These are phyloP conservation scores for Acanthisitta chloris DNA, from an alignment of 2,113 vertebrate species.

Conservation along the genomic window DNA sequence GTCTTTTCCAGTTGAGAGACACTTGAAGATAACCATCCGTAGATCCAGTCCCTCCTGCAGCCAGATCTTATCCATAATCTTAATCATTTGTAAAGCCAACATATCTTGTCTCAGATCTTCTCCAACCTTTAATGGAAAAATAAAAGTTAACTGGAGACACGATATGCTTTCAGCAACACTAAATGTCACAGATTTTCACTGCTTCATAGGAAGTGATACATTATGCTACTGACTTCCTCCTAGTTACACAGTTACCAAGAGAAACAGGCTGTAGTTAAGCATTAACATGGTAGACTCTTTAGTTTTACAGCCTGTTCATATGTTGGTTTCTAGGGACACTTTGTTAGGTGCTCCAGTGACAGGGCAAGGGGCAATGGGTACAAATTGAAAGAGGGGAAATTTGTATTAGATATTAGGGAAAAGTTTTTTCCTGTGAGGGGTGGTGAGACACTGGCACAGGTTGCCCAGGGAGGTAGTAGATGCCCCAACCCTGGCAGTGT, in stretches of 20 bases:
- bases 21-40: slow-evolving; percentile 96
- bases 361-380: too few relatives aligned
- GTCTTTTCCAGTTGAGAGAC: slow-evolving; percentile 95
- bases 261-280: neutral
- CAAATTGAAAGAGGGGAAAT: too few relatives aligned
- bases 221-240: neutral
- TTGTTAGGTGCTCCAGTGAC: too few relatives aligned
- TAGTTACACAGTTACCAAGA: neutral
- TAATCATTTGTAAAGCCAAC: slow-evolving; percentile 98
- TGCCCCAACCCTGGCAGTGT: too few relatives aligned
- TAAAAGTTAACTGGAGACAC: neutral
- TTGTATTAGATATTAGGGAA: too few relatives aligned
- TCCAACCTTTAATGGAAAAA: slow-evolving; percentile 82
- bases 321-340: neutral
- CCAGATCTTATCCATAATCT: slow-evolving; percentile 99
- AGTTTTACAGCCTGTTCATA: neutral
- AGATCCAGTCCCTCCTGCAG: slow-evolving; percentile 95
- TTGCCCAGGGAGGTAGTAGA: too few relatives aligned
- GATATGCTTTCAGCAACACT: neutral
- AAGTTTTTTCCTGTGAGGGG: too few relatives aligned
- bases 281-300: neutral
- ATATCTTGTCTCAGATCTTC: slow-evolving; percentile 98
- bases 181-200: neutral
- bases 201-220: neutral
- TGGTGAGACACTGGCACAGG: too few relatives aligned